A percentile compares a stretch with the other conserved stretches of the same genome.
Conservation (phyloP, 37 sponge, comb jelly and placozoan genomes). For the Ianthella basta region DNA sequence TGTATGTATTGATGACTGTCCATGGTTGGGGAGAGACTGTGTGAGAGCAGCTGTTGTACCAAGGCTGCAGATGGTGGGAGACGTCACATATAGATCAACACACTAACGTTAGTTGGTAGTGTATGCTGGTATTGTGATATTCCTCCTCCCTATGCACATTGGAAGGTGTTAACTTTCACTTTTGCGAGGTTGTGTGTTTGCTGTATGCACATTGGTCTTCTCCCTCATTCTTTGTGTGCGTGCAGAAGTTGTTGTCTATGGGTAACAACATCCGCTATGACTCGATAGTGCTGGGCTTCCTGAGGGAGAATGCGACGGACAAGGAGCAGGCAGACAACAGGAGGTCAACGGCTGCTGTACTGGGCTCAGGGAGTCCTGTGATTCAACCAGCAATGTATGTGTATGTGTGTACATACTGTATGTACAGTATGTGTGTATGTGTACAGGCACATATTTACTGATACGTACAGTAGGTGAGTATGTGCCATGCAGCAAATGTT, state of each 20-base stretch:
- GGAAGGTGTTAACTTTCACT: no score
- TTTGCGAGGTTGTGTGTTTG: no score
- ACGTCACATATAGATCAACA: no score
- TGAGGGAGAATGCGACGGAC: constrained; percentile 49
- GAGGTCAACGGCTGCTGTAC: background rate
- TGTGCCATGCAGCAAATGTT: no score
- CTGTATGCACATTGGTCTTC: no score
- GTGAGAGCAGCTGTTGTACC: no score
- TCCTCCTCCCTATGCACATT: no score
- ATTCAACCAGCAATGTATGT: constrained; percentile 20
- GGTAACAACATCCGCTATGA: constrained; percentile 73
- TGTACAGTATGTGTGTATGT: background rate
- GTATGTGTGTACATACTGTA: background rate
- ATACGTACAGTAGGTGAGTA: background rate
- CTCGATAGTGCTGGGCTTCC: constrained; percentile 69
- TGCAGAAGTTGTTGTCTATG: constrained; percentile 54
- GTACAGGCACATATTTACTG: background rate
- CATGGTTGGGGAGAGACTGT: no score
- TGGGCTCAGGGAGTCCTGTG: background rate
- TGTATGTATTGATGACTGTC: no score
- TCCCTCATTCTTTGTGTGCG: background rate
- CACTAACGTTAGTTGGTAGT: no score
- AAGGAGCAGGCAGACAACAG: background rate
- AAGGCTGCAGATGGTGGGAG: no score
- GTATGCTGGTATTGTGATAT: no score